Percentiles rank a stretch among this genome's conserved stretches.
phyloP scores from a whole-genome alignment of 1,140 invertebrate species.

The Goniozus legneri region DNA sequence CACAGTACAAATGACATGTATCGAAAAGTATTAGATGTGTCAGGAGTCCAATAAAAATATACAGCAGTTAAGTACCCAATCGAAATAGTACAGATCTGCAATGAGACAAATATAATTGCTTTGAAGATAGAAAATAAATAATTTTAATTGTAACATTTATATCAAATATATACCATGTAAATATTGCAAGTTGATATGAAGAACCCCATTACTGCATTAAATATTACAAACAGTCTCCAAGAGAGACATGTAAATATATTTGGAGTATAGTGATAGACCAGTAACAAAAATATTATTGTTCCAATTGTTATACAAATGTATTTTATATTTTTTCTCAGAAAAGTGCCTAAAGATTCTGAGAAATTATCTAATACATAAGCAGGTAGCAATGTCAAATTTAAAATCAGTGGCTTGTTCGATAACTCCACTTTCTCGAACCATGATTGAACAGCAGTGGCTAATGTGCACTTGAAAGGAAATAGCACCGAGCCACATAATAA shows the following conservation, averaged over 20 bases:
- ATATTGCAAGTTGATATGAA: slow-evolving; percentile 52
- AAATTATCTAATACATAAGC: slow-evolving; percentile 66
- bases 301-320: slow-evolving; percentile 48
- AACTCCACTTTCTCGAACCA: slow-evolving; percentile 69
- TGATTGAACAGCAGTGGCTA: slow-evolving; percentile 65
- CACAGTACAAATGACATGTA: slow-evolving; percentile 60
- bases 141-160: too few relatives aligned
- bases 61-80: slow-evolving; percentile 54
- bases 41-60: slow-evolving; percentile 60
- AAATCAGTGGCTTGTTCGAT: slow-evolving; percentile 59
- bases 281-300: slow-evolving; percentile 30
- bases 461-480: slow-evolving; percentile 80
- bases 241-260: slow-evolving; percentile 51
- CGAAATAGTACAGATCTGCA: slow-evolving; percentile 52
- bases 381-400: slow-evolving; percentile 73
- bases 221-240: slow-evolving; percentile 48
- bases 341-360: slow-evolving; percentile 68
- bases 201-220: slow-evolving; percentile 42
- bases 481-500: slow-evolving; percentile 85
- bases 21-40: slow-evolving; percentile 57
- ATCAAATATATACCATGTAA: slow-evolving; percentile 41
- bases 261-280: slow-evolving; percentile 57
- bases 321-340: slow-evolving; percentile 61
- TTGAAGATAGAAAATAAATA: background rate
- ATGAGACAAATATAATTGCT: slow-evolving; percentile 18